Percentiles rank a stretch among this genome's conserved stretches.
Conservation (phyloP, 1,140 invertebrate species). For the Schlechtendalia chinensis region DNA sequence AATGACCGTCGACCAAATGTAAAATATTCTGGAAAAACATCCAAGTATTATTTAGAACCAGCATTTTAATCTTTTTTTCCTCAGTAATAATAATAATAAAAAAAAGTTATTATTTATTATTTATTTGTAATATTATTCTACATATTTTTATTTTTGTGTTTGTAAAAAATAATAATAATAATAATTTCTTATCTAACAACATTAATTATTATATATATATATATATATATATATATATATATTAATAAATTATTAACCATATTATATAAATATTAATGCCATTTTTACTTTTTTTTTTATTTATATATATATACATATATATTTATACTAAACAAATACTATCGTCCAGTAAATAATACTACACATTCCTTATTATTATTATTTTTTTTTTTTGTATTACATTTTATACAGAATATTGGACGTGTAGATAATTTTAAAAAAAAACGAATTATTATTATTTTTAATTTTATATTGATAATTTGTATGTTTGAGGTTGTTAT, state of each 20-base stretch:
- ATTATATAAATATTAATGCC: conserved; percentile 39
- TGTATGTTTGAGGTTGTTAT: conserved; percentile 26
- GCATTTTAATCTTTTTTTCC: neutral
- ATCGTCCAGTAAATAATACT: conserved; percentile 26
- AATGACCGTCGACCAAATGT: neutral
- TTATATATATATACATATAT: too few species aligned
- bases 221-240: conserved; percentile 14
- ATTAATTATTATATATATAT: conserved; percentile 37
- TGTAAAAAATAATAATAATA: conserved; percentile 31
- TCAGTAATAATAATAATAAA: neutral
- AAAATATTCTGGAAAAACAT: neutral
- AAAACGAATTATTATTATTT: conserved; percentile 14
- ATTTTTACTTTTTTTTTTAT: conserved; percentile 40
- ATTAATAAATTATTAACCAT: conserved; percentile 37
- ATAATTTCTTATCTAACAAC: conserved; percentile 44
- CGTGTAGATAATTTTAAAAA: conserved; percentile 14
- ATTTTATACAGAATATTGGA: conserved; percentile 32
- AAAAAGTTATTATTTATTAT: conserved; percentile 45
- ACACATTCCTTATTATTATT: conserved; percentile 38
- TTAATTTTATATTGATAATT: conserved; percentile 20
- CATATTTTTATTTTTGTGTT: conserved; percentile 38
- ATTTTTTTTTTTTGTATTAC: conserved; percentile 9
- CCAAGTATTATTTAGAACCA: neutral
- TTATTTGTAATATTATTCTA: conserved; percentile 43
- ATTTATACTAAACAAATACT: conserved; percentile 27